These are phyloP conservation scores for Hippocampus comes DNA, from an alignment of 2,113 vertebrate genomes.

Conservation along the genomic window DNA sequence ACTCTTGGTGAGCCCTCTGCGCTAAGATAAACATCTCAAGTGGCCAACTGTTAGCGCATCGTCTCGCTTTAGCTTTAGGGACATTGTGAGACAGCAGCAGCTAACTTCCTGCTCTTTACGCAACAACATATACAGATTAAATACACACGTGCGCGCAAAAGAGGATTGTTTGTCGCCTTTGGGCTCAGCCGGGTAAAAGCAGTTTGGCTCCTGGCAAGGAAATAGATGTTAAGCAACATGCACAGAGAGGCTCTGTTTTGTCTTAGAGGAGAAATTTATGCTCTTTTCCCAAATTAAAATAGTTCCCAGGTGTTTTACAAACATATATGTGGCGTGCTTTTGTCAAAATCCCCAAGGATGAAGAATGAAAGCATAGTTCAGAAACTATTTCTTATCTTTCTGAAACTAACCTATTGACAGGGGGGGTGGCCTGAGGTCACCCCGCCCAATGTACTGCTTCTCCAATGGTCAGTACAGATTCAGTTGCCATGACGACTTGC, in stretches of 20 bases:
- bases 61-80: neutral
- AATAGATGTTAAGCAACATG: conserved; percentile 56
- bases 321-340: neutral
- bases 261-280: neutral
- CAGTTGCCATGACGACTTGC: neutral
- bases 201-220: conserved; percentile 44
- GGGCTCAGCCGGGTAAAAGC: conserved; percentile 30
- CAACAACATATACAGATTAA: conserved; percentile 28
- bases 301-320: neutral
- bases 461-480: neutral
- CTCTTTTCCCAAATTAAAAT: conserved; percentile 9
- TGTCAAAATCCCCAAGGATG: neutral
- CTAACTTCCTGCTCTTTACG: conserved; percentile 15
- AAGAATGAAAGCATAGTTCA: neutral
- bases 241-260: conserved; percentile 34
- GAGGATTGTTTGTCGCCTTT: conserved; percentile 31
- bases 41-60: neutral
- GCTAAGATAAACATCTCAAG: conserved; percentile 14
- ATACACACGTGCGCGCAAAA: neutral
- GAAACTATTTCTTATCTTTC: neutral
- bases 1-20: conserved; percentile 33
- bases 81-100: conserved; percentile 23
- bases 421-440: neutral
- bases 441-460: neutral
- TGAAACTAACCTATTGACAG: neutral